Base-by-base conservation (phyloP, 1,140 invertebrate species). In the Solen grandis region DNA sequence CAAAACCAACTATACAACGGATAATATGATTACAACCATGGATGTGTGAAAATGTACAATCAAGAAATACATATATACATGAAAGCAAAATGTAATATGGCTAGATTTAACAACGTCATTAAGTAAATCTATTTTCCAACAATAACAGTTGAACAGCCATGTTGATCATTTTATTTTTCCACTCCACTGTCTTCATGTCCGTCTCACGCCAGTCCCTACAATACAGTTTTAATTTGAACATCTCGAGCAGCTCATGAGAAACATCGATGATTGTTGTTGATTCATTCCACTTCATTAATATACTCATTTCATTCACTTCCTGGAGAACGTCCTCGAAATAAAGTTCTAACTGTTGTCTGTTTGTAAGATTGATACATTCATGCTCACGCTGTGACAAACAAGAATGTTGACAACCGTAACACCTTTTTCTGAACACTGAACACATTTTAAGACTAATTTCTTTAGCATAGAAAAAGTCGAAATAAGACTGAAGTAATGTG, bases 391-490 rank as follows among this genome's bases (percentile, higher is more conserved):
- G 60, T 63, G 22, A 72, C 25, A 72, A 72, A 72, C 69, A 57
- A 14, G 31, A 55, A 1, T 72, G 52, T 57, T 72, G 29, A 59
- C 54, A 57, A 25, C 69, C 69, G 50, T 38, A 72, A 38, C 69
- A 72, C 54, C 41, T 57, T 55, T 72, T 72, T 59, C 33, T 72
- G 29, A 72, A 72, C 1, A 72, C 69, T 36, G 55, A 36, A 41
- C 29, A 72, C 52, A 72, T 72, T 8, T 72, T 59, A 10, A 19
- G 19, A 38, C 69, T 5, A 54, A 72, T 72, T 72, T 72, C 69
- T 72, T 72, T 59, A 38, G 69, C 69, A 31, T 72, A 59, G 69
- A 72, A 72, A 72, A 72, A 72, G 69, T 72, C 69, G 41, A 72
- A 72, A 31, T 72, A 72, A n/a, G 54, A 72, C 22, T 59, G 31